These are phyloP conservation scores for Noctua janthe DNA, from an alignment of 2,888 invertebrate species.

Conservation along the genomic window DNA sequence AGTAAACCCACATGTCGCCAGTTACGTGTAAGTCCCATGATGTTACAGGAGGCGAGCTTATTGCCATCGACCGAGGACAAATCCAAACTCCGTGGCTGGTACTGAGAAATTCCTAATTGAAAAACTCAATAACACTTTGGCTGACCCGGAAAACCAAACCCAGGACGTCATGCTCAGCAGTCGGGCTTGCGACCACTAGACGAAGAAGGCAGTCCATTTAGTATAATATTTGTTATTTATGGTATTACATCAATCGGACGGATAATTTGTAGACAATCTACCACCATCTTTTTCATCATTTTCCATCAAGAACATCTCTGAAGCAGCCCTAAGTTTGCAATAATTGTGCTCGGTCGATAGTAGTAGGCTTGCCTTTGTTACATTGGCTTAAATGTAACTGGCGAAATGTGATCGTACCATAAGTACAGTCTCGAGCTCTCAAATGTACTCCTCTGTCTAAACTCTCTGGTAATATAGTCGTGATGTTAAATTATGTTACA, in stretches of 20 bases:
- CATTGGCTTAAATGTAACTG: background rate
- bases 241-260: background rate
- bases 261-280: background rate
- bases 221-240: background rate
- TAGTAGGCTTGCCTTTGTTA: background rate
- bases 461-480: background rate
- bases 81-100: too few relatives aligned
- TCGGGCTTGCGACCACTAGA: too few relatives aligned
- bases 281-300: background rate
- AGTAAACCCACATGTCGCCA: too few relatives aligned
- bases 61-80: too few relatives aligned
- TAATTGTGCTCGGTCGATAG: background rate
- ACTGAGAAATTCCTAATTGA: too few relatives aligned
- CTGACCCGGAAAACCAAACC: too few relatives aligned
- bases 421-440: background rate
- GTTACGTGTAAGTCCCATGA: too few relatives aligned
- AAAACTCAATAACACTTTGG: too few relatives aligned
- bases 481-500: background rate
- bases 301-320: background rate
- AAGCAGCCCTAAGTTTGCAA: background rate
- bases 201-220: too few relatives aligned
- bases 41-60: too few relatives aligned
- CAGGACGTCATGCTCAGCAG: too few relatives aligned
- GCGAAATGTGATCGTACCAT: background rate
- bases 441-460: background rate